Percentiles rank a stretch among this genome's conserved stretches.
Conservation (phyloP, 2,888 invertebrate species). For the Steinernema carpocapsae region DNA sequence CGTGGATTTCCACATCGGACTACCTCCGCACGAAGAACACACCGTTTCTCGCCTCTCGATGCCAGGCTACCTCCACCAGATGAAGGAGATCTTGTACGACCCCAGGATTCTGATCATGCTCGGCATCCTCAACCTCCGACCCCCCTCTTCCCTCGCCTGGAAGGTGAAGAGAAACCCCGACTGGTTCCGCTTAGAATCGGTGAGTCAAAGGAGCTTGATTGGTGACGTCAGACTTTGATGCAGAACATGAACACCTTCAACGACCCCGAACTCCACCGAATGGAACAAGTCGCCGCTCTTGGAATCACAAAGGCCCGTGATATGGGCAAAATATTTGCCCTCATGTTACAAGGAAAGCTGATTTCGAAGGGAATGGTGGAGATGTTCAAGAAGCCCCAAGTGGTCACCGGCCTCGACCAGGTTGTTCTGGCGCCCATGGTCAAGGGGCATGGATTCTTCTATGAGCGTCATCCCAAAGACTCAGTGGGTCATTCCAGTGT, state of each 20-base stretch:
- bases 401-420: conserved; percentile 57
- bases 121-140: conserved; percentile 57
- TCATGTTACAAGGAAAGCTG: conserved; percentile 63
- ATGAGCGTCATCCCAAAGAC: conserved; percentile 63
- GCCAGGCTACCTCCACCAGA: conserved; percentile 54
- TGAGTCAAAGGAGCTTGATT: conserved; percentile 36
- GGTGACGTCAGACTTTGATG: too few relatives aligned
- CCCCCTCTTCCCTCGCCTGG: conserved; percentile 54
- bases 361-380: conserved; percentile 54
- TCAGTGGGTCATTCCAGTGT: conserved; percentile 44
- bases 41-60: conserved; percentile 65
- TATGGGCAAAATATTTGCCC: conserved; percentile 60
- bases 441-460: conserved; percentile 67
- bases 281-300: conserved; percentile 66
- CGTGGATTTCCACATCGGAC: conserved; percentile 69
- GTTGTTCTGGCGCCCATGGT: conserved; percentile 47
- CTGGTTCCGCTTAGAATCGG: conserved; percentile 63
- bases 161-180: conserved; percentile 60
- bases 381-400: conserved; percentile 55
- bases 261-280: conserved; percentile 60
- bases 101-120: conserved; percentile 57
- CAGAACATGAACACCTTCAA: conserved; percentile 65
- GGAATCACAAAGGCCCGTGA: conserved; percentile 66
- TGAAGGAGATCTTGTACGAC: conserved; percentile 65
- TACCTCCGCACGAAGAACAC: conserved; percentile 62